Conservation (phyloP, 2,113 vertebrate species). For the Ceyx melanurus region DNA sequence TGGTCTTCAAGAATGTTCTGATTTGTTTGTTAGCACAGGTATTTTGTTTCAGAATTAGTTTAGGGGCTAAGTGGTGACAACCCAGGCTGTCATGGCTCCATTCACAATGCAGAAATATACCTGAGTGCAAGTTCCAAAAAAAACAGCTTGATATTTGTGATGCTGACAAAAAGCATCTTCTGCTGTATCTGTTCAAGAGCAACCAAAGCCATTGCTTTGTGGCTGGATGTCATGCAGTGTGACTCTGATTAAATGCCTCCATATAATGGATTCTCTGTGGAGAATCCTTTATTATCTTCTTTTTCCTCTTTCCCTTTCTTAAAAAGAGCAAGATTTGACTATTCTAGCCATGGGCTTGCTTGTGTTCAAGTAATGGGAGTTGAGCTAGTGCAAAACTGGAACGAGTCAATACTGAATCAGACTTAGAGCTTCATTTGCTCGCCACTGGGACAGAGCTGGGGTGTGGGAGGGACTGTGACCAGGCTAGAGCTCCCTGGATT, state of each 20-base stretch:
- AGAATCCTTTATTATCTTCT: background rate
- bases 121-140: background rate
- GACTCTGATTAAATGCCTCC: background rate
- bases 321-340: background rate
- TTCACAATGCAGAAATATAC: background rate
- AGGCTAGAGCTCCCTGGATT: conserved; percentile 9
- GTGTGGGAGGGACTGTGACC: background rate
- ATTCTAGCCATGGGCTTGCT: background rate
- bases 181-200: background rate
- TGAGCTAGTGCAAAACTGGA: background rate
- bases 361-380: background rate
- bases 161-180: background rate
- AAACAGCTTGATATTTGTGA: background rate
- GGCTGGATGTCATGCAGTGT: background rate
- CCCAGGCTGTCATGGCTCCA: background rate
- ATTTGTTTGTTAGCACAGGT: conserved; percentile 2
- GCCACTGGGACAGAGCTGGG: background rate
- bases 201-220: background rate
- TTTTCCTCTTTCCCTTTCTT: background rate
- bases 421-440: rapidly evolving
- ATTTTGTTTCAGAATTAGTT: conserved; percentile 36
- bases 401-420: background rate
- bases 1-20: background rate
- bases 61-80: background rate
- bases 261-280: background rate